Evolutionary conservation across 2,888 invertebrate genomes (phyloP), one percentile per base, ranked within the genome.

Genomic region (Himalopsyche tibetana): DNA sequence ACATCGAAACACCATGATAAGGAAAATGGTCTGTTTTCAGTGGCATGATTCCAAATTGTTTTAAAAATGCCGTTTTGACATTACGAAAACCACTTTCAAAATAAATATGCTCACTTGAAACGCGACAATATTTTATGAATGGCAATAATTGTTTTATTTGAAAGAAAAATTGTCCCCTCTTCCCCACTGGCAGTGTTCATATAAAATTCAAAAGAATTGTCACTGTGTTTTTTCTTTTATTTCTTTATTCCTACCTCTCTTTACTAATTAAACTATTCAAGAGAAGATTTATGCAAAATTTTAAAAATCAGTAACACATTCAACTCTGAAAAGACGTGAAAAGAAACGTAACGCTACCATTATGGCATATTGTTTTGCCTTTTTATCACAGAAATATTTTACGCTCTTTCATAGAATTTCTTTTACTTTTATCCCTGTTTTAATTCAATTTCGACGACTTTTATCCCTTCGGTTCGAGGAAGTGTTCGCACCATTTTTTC

Each of bases 221-320:
- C 45, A 45, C 45, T 45, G 9, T 15, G 15, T 15, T 51, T 85
- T 69, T 40, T 79, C 80, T 38, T 82, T 84, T 69, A 56, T 55
- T 83, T 82, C 45, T 86, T 81, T 83, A 55, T 82, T 84, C 82
- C 81, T 55, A 84, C 80, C 85, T 85, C 74, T 85, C 69, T 87
- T 69, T 51, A 81, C 83, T 87, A 87, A 87, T 87, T 87, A 87
- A 87, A 85, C 79, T 84, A 85, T 87, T 87, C 85, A 87, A 80
- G 82, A 55, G 80, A 83, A 82, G 82, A 85, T 87, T 84, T 83
- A 87, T 87, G 81, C 82, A 84, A 83, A 85, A 19, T 63, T 85
- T 85, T 82, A 83, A 79, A 85, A 87, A 87, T 87, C 87, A 85
- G 87, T 87, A 63, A 87, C 87, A 87, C 80, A 85, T 87, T 87